Conservation (phyloP, 2,113 vertebrate species). For the Dascyllus trimaculatus region DNA sequence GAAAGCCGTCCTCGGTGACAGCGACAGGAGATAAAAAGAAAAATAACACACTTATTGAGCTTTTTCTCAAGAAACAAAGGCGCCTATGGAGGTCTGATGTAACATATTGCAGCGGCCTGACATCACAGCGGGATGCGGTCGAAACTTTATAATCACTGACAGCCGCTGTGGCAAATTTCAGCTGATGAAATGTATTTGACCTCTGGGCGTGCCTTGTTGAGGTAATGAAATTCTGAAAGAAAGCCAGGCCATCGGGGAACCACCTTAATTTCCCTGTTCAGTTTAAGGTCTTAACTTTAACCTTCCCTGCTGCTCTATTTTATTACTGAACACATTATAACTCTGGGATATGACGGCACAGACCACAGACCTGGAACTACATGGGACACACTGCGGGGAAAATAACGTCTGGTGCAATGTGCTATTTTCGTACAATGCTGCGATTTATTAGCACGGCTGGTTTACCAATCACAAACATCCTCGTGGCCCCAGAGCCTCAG, state of each 20-base stretch:
- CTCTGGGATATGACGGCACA: slow-evolving; percentile 54
- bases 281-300: slow-evolving; percentile 67
- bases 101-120: slow-evolving; percentile 18
- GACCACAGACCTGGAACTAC: slow-evolving; percentile 35
- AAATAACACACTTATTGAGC: neutral
- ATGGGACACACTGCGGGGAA: neutral
- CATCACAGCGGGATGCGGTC: slow-evolving; percentile 12
- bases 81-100: slow-evolving; percentile 18
- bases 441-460: slow-evolving; percentile 4
- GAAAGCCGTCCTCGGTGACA: neutral
- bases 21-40: slow-evolving; percentile 17
- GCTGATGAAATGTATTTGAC: slow-evolving; percentile 64
- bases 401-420: neutral
- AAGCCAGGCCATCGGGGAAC: slow-evolving; percentile 62
- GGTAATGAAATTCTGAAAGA: slow-evolving; percentile 76
- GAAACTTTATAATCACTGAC: slow-evolving; percentile 8
- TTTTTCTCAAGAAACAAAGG: slow-evolving; percentile 5
- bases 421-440: slow-evolving; percentile 10
- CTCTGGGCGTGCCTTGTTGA: slow-evolving; percentile 56
- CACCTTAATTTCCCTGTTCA: slow-evolving; percentile 72
- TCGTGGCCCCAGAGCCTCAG: neutral
- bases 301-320: slow-evolving; percentile 64
- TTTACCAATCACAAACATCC: neutral
- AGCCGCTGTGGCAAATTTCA: slow-evolving; percentile 28
- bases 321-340: slow-evolving; percentile 61